phyloP scores from a whole-genome alignment of 2,888 invertebrate species.

The Diachrysia chrysitis region DNA sequence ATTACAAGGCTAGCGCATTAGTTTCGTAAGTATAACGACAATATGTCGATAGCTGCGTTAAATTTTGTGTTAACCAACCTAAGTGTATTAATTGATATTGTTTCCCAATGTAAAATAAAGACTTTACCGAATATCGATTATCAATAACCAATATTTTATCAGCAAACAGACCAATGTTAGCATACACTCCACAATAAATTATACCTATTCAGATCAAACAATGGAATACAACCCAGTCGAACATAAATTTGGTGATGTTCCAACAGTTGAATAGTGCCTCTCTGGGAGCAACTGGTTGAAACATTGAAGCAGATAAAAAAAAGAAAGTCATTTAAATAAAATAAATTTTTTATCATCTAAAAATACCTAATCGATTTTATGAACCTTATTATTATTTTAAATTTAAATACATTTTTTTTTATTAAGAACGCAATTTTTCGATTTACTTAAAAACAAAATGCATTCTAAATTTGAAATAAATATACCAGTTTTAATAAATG shows the following conservation, averaged over 20 bases:
- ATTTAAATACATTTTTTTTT: too few species aligned
- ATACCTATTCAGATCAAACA: background rate
- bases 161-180: too few species aligned
- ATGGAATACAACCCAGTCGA: background rate
- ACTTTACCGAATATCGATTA: background rate
- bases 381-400: background rate
- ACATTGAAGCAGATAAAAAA: too few species aligned
- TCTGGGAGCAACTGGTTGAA: background rate
- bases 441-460: background rate
- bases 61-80: background rate
- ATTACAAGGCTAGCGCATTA: background rate
- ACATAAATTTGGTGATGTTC: background rate
- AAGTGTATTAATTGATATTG: background rate
- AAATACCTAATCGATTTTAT: too few species aligned
- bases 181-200: background rate
- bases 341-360: too few species aligned
- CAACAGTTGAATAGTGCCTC: too few species aligned
- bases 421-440: background rate
- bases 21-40: too few species aligned
- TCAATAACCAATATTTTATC: background rate
- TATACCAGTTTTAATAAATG: too few species aligned
- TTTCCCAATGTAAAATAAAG: background rate
- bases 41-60: background rate
- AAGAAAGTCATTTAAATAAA: too few species aligned
- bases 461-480: background rate